These are phyloP conservation scores for Acipenser oxyrinchus DNA, from an alignment of 2,797 vertebrate species.

Conservation along the genomic window DNA sequence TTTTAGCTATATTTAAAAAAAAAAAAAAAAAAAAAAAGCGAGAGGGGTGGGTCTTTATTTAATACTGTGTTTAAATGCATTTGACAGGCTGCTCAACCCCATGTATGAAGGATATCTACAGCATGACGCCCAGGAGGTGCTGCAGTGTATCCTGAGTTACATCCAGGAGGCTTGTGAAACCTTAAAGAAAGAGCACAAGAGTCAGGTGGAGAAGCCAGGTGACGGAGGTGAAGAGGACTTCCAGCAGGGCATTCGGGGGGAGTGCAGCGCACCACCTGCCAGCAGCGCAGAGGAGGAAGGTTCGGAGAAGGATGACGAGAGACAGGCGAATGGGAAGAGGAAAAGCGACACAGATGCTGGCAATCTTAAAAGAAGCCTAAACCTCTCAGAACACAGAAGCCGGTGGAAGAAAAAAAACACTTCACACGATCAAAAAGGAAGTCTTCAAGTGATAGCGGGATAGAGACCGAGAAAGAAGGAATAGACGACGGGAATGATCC, in stretches of 20 bases:
- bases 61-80: no score
- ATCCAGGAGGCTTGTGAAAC: conserved; percentile 88
- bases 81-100: conserved; percentile 83
- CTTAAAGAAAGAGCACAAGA: conserved; percentile 66
- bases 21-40: no score
- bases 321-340: conserved; percentile 71
- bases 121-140: conserved; percentile 93
- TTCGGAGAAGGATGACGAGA: not conserved
- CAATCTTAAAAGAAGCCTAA: conserved; percentile 88
- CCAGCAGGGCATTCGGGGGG: not conserved
- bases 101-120: conserved; percentile 98
- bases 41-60: no score
- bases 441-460: conserved; percentile 44
- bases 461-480: conserved; percentile 31
- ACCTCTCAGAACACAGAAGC: conserved; percentile 60
- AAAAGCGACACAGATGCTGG: conserved; percentile 83
- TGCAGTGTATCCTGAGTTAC: conserved; percentile 90
- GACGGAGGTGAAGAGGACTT: conserved; percentile 4
- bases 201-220: conserved; percentile 13
- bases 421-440: conserved; percentile 85
- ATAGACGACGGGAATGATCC: conserved; percentile 43
- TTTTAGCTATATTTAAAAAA: no score
- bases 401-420: conserved; percentile 53
- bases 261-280: not conserved
- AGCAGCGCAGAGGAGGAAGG: conserved; percentile 12